Percentiles rank a stretch among this genome's conserved stretches.
Conservation (phyloP, 2,797 vertebrate species). For the Lacerta agilis region DNA sequence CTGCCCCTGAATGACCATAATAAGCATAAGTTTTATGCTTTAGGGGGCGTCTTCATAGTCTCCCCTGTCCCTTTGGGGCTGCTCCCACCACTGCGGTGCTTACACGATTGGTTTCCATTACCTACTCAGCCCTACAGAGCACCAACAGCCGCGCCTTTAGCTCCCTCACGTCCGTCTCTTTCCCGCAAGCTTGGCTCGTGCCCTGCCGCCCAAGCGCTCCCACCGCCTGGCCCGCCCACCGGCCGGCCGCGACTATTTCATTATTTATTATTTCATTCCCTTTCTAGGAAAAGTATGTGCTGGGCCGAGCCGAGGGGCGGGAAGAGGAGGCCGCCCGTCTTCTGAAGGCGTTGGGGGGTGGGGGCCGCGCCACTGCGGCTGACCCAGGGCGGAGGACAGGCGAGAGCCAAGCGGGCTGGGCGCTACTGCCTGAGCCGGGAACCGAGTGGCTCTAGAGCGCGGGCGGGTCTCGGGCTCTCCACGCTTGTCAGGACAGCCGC, state of each 20-base stretch:
- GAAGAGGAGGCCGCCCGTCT: neutral
- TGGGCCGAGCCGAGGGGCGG: slow-evolving; percentile 15
- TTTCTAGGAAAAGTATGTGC: slow-evolving; percentile 72
- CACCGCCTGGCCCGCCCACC: neutral
- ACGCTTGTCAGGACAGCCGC: neutral
- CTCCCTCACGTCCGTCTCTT: neutral
- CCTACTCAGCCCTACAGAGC: neutral
- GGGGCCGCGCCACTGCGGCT: neutral
- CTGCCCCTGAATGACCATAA: neutral
- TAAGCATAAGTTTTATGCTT: neutral
- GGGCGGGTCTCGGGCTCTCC: too few relatives aligned
- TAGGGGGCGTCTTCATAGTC: neutral
- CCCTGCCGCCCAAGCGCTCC: neutral
- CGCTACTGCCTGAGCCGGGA: neutral
- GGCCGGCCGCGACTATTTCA: neutral
- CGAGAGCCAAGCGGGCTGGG: neutral
- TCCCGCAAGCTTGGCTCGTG: neutral
- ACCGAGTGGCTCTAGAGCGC: neutral
- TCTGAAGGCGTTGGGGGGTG: neutral
- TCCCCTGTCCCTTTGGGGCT: neutral
- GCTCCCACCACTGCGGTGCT: neutral
- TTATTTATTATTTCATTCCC: slow-evolving; percentile 47
- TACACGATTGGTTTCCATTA: too few relatives aligned
- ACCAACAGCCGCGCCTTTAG: neutral
- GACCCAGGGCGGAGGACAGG: neutral